Base-by-base conservation (phyloP, 2,113 vertebrate species). In the Uropsilus gracilis region DNA sequence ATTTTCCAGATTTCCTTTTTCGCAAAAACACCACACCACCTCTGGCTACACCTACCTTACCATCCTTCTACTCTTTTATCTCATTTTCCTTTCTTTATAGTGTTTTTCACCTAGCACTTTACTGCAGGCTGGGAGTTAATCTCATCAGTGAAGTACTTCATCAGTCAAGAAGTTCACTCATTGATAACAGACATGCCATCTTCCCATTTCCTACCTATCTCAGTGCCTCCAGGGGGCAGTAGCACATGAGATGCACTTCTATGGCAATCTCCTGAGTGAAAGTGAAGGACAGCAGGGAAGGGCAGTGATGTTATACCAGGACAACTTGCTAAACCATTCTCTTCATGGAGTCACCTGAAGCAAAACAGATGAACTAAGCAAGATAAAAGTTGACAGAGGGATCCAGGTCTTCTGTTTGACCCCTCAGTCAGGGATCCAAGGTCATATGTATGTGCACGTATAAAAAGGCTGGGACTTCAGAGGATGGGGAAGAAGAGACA, bases 201-300 rank as follows among this genome's bases (percentile, higher is more conserved):
- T 8, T 46, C 34, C 53, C 26, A 6, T 8, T 77, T n/a, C 20
- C 34, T 24, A 18, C 24, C 57, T 28, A 77, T 1, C 44, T 42
- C 17, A 16, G 16, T 3, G 24, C 22, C 39, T 34, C 2, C 2
- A 0, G 3, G 17, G 16, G 22, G 26, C 13, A 18, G 13, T 12
- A 26, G 17, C 37, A 28, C 4, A 0, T 18, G 28, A 7, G n/a
- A 32, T 87, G 32, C 16, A 14, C 55, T 2, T 11, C 1, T 8
- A 30, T 59, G 0, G 50, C 3, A 12, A 57, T 22, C 2, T 63
- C 4, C 32, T 1, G 37, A 48, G 24, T 50, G 32, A 66, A 55
- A n/a, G n/a, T 20, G 48, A 61, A 81, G 14, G 13, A 59, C 0
- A 71, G 20, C 9, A 7, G 30, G 8, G 8, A 14, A 42, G 59